phyloP scores from a whole-genome alignment of 2,113 vertebrate species.

The Trogon surrucura region DNA sequence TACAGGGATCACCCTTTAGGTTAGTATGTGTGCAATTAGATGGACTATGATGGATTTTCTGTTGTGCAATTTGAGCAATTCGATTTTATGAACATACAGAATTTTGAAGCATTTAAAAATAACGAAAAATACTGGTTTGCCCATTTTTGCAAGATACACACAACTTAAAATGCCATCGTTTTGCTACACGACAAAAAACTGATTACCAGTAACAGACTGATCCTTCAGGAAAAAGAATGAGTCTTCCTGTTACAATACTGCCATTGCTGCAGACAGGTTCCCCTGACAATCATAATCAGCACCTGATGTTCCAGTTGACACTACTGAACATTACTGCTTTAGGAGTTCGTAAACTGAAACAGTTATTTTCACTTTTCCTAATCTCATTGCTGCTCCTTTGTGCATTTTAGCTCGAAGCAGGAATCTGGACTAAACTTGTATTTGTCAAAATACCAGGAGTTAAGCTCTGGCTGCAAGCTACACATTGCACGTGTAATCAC shows the following conservation, averaged over 20 bases:
- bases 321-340: background rate
- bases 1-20: background rate
- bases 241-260: background rate
- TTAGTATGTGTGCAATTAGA: background rate
- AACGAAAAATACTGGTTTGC: background rate
- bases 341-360: background rate
- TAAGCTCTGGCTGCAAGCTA: background rate
- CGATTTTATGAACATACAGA: background rate
- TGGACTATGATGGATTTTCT: background rate
- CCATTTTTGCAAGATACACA: background rate
- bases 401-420: background rate
- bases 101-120: background rate
- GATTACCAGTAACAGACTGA: background rate
- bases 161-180: background rate
- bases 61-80: background rate
- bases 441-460: background rate
- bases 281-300: background rate
- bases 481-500: background rate
- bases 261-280: background rate
- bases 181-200: background rate
- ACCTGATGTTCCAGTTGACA: constrained; percentile 14
- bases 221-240: background rate
- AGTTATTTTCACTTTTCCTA: background rate
- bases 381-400: background rate
- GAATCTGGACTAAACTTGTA: background rate